phyloP scores from a whole-genome alignment of 2,888 invertebrate genomes.

The Mechanitis messenoides region DNA sequence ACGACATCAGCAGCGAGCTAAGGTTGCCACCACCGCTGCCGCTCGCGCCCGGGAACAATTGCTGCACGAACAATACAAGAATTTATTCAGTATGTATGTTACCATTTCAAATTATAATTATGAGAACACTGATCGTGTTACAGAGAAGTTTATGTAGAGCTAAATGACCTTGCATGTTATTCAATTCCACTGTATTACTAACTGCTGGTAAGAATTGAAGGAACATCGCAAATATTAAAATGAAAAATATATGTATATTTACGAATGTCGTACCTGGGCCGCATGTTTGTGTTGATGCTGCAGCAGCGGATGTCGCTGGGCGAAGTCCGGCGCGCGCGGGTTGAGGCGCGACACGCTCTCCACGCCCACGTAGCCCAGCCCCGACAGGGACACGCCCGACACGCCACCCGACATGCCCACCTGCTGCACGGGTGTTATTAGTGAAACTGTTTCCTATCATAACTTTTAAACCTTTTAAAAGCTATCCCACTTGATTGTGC shows the following conservation, averaged over 20 bases:
- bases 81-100: background rate
- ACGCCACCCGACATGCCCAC: constrained; percentile 36
- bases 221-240: background rate
- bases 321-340: constrained; percentile 72
- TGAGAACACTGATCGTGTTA: too few species aligned
- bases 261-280: constrained; percentile 46
- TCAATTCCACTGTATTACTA: too few species aligned
- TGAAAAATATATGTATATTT: background rate
- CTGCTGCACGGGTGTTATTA: constrained; percentile 25
- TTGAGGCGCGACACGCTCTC: constrained; percentile 68
- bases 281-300: constrained; percentile 41
- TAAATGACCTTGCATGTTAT: too few species aligned
- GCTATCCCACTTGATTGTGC: background rate
- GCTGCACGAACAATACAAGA: constrained; percentile 22
- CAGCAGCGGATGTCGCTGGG: constrained; percentile 57
- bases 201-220: too few species aligned
- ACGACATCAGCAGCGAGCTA: constrained; percentile 66
- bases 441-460: too few species aligned
- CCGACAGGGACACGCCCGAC: constrained; percentile 33
- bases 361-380: constrained; percentile 51
- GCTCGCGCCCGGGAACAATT: constrained; percentile 55
- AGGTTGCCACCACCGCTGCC: constrained; percentile 54
- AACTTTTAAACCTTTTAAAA: too few species aligned
- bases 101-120: background rate
- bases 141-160: too few species aligned